A percentile compares a stretch with the other conserved stretches of the same genome.
These are phyloP conservation scores for Sterrhoptilus dennistouni DNA, from an alignment of 2,113 vertebrate species.

Conservation along the genomic window DNA sequence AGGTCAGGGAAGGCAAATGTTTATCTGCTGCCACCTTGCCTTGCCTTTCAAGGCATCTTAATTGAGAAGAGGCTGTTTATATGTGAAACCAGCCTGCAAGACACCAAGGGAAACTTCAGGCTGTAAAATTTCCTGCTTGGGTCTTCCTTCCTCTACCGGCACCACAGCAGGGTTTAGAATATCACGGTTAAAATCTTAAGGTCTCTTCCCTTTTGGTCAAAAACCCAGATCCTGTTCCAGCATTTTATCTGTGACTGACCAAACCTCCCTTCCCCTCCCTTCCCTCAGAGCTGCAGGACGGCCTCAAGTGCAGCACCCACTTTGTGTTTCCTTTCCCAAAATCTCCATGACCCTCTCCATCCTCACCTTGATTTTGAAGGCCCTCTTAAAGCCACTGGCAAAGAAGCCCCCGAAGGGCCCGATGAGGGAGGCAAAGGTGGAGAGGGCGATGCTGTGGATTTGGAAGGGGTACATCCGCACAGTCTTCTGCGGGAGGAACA, in stretches of 20 bases:
- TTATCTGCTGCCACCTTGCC: neutral
- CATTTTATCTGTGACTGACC: neutral
- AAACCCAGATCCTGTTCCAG: neutral
- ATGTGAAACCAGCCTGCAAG: neutral
- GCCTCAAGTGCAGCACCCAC: neutral
- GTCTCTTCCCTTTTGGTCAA: neutral
- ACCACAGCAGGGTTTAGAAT: neutral
- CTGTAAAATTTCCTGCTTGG: neutral
- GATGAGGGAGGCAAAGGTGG: slow-evolving; percentile 92
- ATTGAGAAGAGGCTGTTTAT: neutral
- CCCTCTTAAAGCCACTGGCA: slow-evolving; percentile 96
- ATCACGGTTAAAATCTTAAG: fast-evolving
- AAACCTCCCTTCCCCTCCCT: neutral
- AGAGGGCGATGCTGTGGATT: slow-evolving; percentile 96
- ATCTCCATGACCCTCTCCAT: neutral
- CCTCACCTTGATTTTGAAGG: slow-evolving; percentile 97
- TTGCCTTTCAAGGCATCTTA: neutral
- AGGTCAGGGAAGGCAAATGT: neutral
- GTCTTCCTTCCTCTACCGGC: neutral
- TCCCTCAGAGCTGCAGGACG: neutral
- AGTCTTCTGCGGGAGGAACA: slow-evolving; percentile 78
- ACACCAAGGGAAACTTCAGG: slow-evolving; percentile 4
- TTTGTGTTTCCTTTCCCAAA: neutral
- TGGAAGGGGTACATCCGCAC: slow-evolving; percentile 95
- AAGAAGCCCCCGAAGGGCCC: slow-evolving; percentile 98